Percentiles rank a stretch among this genome's conserved stretches.
These are phyloP conservation scores for Cheirogaleus medius DNA, from an alignment of 2,113 vertebrate genomes.

Conservation along the genomic window DNA sequence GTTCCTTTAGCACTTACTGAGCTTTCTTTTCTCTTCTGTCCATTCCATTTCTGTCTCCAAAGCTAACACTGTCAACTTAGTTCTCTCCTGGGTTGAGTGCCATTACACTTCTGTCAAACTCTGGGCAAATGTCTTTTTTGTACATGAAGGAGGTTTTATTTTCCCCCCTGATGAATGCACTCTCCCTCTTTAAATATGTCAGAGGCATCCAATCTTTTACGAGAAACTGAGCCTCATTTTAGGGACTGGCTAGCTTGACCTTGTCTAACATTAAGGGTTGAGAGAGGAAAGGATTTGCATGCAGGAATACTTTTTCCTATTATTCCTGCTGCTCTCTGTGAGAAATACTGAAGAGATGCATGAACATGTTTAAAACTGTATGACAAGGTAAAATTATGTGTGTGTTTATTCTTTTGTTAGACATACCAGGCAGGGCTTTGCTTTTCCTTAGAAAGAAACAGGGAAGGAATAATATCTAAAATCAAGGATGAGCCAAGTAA, in stretches of 20 bases:
- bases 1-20: constrained; percentile 1
- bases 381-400: not conserved
- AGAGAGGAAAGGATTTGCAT: not conserved
- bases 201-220: not conserved
- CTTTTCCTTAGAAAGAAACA: not conserved
- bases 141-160: constrained; percentile 25
- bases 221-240: not conserved
- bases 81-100: constrained; percentile 33
- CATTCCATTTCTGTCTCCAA: not conserved
- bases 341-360: not conserved
- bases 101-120: constrained; percentile 50
- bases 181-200: constrained; percentile 26
- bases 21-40: constrained; percentile 20
- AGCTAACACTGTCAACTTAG: constrained; percentile 50
- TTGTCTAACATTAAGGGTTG: not conserved
- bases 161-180: not conserved
- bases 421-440: not conserved
- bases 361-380: not conserved
- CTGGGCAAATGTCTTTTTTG: constrained; percentile 11
- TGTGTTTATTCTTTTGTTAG: not conserved
- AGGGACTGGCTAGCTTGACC: not conserved
- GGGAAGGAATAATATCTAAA: not conserved
- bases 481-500: not conserved
- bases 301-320: not conserved
- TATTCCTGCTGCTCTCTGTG: not conserved